Conservation (phyloP, 2,888 invertebrate genomes). For the Torymus texanus region DNA sequence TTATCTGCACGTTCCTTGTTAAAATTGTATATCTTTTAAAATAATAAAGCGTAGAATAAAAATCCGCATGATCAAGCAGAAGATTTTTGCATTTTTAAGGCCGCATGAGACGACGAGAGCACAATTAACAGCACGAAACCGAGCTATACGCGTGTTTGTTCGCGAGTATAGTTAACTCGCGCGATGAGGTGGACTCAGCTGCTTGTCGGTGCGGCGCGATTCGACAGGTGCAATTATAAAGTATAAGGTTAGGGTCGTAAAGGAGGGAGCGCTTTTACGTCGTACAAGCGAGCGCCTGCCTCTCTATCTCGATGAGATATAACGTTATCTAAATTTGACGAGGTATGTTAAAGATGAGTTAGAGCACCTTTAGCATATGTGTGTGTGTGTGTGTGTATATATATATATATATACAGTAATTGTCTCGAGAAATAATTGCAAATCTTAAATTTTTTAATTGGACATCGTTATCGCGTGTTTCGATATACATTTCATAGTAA, state of each 20-base stretch:
- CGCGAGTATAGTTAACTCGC: neutral
- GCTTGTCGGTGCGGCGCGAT: constrained; percentile 24
- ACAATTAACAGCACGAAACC: no score
- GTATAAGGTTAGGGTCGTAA: constrained; percentile 31
- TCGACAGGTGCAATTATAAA: constrained; percentile 55
- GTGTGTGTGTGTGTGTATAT: no score
- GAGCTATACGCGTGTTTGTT: no score
- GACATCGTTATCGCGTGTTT: no score
- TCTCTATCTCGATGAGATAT: constrained; percentile 35
- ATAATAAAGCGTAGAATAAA: no score
- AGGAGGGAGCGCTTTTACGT: constrained; percentile 16
- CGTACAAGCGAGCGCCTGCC: neutral
- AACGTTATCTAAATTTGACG: constrained; percentile 54
- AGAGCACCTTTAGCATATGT: neutral
- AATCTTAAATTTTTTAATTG: constrained; percentile 27
- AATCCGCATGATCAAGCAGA: no score
- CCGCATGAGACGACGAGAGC: no score
- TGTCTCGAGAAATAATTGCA: neutral
- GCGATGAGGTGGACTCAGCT: constrained; percentile 41
- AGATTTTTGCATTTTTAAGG: no score
- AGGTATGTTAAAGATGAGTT: neutral
- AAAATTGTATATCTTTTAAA: no score
- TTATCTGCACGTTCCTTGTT: no score
- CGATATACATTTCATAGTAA: no score
- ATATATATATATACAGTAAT: neutral